Percentiles rank a stretch among this genome's conserved stretches.
These are phyloP conservation scores for silkworm (Bombyx mori) DNA, from an alignment of 1,140 invertebrate species.

Conservation along the genomic window ASM3026992v2 NC_085124.1:4964001-4964500, in stretches of 20 bases:
- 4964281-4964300: conserved; percentile 39
- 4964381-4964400: conserved; percentile 11
- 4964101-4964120: too few relatives aligned
- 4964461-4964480: conserved; percentile 33
- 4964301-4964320: conserved; percentile 69
- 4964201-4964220: conserved; percentile 23
- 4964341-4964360: conserved; percentile 51
- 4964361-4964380: conserved; percentile 39
- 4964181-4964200: conserved; percentile 34
- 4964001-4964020: too few relatives aligned
- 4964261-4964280: conserved; percentile 39
- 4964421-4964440: conserved; percentile 32
- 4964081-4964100: too few relatives aligned
- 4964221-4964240: conserved; percentile 53
- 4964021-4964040: too few relatives aligned
- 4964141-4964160: conserved; percentile 1
- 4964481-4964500: not conserved
- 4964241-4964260: conserved; percentile 55
- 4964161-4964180: conserved; percentile 6
- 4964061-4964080: too few relatives aligned
- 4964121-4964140: too few relatives aligned
- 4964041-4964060: too few relatives aligned
- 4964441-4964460: conserved; percentile 51
- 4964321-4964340: conserved; percentile 67
- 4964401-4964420: conserved; percentile 62